Conservation (phyloP, 1,140 invertebrate species). For the Drosophila sechellia region DNA sequence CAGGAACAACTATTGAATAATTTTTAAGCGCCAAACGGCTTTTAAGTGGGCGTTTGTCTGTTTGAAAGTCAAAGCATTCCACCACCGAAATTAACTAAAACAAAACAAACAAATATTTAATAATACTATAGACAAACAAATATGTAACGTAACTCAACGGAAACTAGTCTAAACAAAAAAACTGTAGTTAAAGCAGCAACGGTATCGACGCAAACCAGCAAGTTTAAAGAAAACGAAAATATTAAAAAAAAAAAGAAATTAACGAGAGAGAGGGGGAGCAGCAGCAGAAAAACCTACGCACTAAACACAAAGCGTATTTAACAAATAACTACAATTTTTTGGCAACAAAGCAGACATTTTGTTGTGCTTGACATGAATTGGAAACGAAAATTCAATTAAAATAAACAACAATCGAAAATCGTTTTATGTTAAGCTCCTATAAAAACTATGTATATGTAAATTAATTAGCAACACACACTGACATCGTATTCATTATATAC, state of each 20-base stretch:
- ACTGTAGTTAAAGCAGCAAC: conserved; percentile 56
- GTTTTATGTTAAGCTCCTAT: conserved; percentile 75
- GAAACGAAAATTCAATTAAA: conserved; percentile 34
- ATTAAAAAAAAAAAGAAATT: conserved; percentile 1
- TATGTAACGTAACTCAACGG: conserved; percentile 77
- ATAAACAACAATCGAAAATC: conserved; percentile 20
- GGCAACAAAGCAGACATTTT: conserved; percentile 48
- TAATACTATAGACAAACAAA: conserved; percentile 49
- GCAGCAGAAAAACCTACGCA: conserved; percentile 15
- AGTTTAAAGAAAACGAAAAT: conserved; percentile 30
- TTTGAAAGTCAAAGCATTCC: conserved; percentile 71
- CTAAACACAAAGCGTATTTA: conserved; percentile 36
- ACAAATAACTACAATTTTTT: conserved; percentile 33
- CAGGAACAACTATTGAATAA: conserved; percentile 61
- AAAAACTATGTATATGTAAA: conserved; percentile 65
- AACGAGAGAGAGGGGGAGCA: not conserved
- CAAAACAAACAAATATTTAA: conserved; percentile 53
- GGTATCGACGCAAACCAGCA: conserved; percentile 46
- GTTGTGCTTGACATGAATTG: conserved; percentile 62
- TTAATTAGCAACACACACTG: conserved; percentile 60
- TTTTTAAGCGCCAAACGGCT: conserved; percentile 57
- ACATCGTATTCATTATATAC: conserved; percentile 58
- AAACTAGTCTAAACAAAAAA: conserved; percentile 75
- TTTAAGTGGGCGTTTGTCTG: conserved; percentile 38
- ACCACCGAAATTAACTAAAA: conserved; percentile 69